phyloP scores from a whole-genome alignment of 2,888 invertebrate genomes.

The Heliconius hortense region DNA sequence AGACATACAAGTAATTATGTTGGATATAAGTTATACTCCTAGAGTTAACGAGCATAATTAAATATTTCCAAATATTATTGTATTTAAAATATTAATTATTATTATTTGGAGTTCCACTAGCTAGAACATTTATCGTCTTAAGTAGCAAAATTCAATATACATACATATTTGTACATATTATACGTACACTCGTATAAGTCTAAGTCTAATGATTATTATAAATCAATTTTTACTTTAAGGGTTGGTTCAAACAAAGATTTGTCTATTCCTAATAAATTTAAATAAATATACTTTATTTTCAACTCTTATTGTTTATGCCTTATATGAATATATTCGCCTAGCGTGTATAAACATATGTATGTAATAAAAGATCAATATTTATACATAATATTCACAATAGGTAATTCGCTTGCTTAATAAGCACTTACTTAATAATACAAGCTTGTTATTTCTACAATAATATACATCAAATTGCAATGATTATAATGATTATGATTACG shows the following conservation, averaged over 20 bases:
- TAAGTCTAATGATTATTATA: too few relatives aligned
- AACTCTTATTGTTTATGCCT: not conserved
- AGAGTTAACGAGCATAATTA: not conserved
- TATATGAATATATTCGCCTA: not conserved
- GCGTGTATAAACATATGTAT: not conserved
- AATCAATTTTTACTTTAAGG: too few relatives aligned
- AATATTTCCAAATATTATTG: not conserved
- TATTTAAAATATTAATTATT: not conserved
- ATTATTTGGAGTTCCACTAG: not conserved
- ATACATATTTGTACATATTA: slow-evolving; percentile 1
- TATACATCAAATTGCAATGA: not conserved
- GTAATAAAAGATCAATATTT: not conserved
- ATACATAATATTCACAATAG: not conserved
- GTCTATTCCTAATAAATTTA: too few relatives aligned
- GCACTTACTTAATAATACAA: not conserved
- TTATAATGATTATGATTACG: slow-evolving; percentile 2
- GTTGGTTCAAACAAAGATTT: too few relatives aligned
- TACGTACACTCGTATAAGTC: not conserved
- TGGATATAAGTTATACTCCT: too few relatives aligned
- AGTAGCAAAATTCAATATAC: not conserved
- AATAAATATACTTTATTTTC: too few relatives aligned
- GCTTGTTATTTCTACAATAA: not conserved
- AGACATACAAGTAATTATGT: too few relatives aligned
- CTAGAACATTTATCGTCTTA: not conserved
- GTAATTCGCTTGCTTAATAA: slow-evolving; percentile 6